Evolutionary conservation across 2,797 vertebrate species (phyloP), one percentile per base, ranked within the genome.

Genomic region (Acanthopagrus latus): DNA sequence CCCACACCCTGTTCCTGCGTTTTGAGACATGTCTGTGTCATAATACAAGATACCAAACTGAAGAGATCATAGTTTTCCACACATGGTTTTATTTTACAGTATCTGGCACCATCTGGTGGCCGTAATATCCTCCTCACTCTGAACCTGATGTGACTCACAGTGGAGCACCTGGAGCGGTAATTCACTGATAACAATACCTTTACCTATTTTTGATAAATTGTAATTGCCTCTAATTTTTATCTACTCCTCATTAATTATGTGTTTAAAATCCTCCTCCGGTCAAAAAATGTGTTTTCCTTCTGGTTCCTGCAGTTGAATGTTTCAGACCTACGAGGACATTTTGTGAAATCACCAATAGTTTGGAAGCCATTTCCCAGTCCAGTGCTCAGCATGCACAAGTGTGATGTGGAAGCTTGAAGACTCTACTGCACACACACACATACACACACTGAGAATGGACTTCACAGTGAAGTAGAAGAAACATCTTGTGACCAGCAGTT

Each of bases 21-120:
- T 83, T 77, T 74, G 16, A 85, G 76, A 68, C 74, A 21, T 74
- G 68, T 46, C 65, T 73, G 48, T 23, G 46, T 71, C 47, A n/a
- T 2, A 20, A 46, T 25, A 10, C n/a, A 27, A n/a, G 43, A 78
- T 38, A 41, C 47, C 56, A 54, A 38, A 47, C 1, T 9, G 55
- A 68, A 54, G 43, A 71, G 7, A 51, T 72, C 29, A 70, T 64
- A 44, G 27, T 76, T 83, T 71, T 71, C 56, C 63, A 62, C 48
- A 56, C 44, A 18, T 52, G 55, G 14, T 47, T 70, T 74, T 12
- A 86, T 92, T 77, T 70, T 27, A 50, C 54, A 84, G 76, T 77
- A 71, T 91, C 65, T 93, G 60, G 79, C 91, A 21, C 95, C 94
- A 91, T 87, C 95, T 94, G 71, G 86, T 95, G 95, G 91, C 23